Evolutionary conservation across 2,888 invertebrate species (phyloP).

Genomic region (Trichopoda pennipes): DNA sequence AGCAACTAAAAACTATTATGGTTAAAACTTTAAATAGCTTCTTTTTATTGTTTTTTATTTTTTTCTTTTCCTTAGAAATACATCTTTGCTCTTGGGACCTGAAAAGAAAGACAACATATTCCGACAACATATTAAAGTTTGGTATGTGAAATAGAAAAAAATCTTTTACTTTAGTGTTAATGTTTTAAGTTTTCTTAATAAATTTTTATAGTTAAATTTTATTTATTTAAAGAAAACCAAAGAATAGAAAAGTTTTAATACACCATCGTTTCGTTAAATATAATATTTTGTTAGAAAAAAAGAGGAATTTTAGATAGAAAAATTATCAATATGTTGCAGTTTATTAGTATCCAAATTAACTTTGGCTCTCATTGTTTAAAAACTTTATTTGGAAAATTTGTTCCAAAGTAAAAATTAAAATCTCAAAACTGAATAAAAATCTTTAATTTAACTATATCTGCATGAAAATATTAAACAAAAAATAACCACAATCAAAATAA

Average conservation of each 20-base stretch:
- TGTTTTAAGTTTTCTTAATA: slow-evolving; percentile 51
- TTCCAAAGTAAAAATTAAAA: too few relatives aligned
- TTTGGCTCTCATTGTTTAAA: too few relatives aligned
- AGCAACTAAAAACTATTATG: slow-evolving; percentile 31
- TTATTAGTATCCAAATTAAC: too few relatives aligned
- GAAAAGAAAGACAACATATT: slow-evolving; percentile 1
- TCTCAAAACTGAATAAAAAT: too few relatives aligned
- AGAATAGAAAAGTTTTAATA: neutral
- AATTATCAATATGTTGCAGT: too few relatives aligned
- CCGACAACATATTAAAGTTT: slow-evolving; percentile 15
- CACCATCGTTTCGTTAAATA: too few relatives aligned
- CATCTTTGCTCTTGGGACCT: slow-evolving; percentile 35
- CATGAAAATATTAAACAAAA: too few relatives aligned
- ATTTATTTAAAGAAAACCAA: neutral
- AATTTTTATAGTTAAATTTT: slow-evolving; percentile 49
- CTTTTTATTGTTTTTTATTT: neutral
- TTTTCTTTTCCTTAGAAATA: neutral
- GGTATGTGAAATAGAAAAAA: slow-evolving; percentile 3
- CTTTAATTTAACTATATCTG: too few relatives aligned
- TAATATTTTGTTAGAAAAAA: too few relatives aligned
- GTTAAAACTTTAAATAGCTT: slow-evolving; percentile 27
- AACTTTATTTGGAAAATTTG: too few relatives aligned
- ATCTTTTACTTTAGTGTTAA: slow-evolving; percentile 40
- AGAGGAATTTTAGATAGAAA: too few relatives aligned
- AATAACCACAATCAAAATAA: too few relatives aligned